Conservation (phyloP, 2,888 invertebrate genomes). For the Elysia crispata region DNA sequence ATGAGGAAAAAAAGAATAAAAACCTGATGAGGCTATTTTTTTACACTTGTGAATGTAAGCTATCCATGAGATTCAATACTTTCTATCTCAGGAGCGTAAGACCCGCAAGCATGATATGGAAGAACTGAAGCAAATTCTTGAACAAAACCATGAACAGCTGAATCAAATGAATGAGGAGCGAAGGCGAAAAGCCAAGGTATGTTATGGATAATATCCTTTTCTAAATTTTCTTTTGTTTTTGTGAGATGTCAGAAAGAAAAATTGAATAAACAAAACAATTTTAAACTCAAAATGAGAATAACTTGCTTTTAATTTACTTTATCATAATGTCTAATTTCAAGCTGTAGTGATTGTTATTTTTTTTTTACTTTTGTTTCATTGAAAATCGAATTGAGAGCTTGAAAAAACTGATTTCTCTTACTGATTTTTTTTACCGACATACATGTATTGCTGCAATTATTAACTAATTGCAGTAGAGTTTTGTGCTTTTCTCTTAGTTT, state of each 20-base stretch:
- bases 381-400: no score
- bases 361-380: not conserved
- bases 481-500: no score
- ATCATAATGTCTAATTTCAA: not conserved
- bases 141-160: slow-evolving; percentile 58
- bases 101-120: slow-evolving; percentile 68
- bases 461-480: no score
- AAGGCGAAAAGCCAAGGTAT: slow-evolving; percentile 70
- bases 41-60: not conserved
- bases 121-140: slow-evolving; percentile 67
- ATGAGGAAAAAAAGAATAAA: no score
- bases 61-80: not conserved
- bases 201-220: not conserved
- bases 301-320: no score
- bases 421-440: no score
- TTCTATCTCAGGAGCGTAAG: slow-evolving; percentile 70
- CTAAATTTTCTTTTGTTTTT: no score
- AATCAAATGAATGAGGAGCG: slow-evolving; percentile 59
- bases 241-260: no score
- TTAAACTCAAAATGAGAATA: not conserved
- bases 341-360: not conserved
- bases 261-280: no score
- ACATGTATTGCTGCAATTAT: no score
- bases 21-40: no score
- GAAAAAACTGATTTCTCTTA: no score